These are phyloP conservation scores for Holcopasites calliopsidis DNA, from an alignment of 1,140 invertebrate genomes.

Conservation along the genomic window DNA sequence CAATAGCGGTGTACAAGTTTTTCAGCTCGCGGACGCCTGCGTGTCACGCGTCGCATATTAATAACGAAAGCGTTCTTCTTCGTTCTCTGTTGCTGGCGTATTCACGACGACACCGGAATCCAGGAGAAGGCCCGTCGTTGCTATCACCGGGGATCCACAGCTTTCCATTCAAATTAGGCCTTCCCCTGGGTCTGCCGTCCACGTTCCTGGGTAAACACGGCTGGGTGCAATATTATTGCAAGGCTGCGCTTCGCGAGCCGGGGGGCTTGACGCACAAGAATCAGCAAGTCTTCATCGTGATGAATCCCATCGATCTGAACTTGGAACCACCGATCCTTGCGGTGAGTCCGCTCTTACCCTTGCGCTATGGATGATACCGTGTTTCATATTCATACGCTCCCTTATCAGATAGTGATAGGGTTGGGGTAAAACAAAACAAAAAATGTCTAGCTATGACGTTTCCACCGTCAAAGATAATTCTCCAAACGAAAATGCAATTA, in stretches of 20 bases:
- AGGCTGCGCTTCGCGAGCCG: conserved; percentile 92
- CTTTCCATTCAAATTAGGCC: conserved; percentile 95
- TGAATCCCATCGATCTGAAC: conserved; percentile 97
- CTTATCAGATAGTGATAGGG: background rate
- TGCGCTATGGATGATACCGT: background rate
- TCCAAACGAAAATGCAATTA: too few species aligned
- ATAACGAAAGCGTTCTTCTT: conserved; percentile 35
- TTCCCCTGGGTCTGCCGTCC: conserved; percentile 93
- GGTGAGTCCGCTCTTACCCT: conserved; percentile 81
- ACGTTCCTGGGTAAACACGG: conserved; percentile 96
- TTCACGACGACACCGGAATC: conserved; percentile 37
- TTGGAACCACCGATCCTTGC: conserved; percentile 92
- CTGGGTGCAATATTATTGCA: conserved; percentile 97
- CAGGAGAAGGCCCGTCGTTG: conserved; percentile 89
- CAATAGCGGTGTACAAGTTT: conserved; percentile 1
- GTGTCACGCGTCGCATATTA: conserved; percentile 12
- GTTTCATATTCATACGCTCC: background rate
- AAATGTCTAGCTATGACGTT: too few species aligned
- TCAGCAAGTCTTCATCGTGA: conserved; percentile 97
- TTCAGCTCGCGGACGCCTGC: conserved; percentile 4
- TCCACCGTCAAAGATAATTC: background rate
- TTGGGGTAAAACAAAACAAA: background rate
- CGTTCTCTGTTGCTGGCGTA: conserved; percentile 5
- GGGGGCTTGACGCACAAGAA: conserved; percentile 96
- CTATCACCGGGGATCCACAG: conserved; percentile 97